Evolutionary conservation across 2,797 vertebrate genomes (phyloP), one percentile per base, ranked within the genome.

Genomic region (Pseudotriccus pelzelni): DNA sequence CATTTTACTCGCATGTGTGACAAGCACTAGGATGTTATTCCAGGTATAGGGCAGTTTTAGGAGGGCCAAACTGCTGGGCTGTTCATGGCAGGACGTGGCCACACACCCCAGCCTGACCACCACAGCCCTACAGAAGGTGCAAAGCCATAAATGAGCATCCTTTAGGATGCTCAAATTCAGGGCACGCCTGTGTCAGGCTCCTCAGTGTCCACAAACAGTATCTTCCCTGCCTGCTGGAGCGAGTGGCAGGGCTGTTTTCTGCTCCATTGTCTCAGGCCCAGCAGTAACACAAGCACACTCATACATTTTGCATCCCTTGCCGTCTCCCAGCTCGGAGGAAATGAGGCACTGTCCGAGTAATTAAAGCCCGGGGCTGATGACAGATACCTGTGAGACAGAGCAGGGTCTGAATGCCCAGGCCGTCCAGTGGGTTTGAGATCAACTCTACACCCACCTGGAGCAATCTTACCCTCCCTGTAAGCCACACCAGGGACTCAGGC

Each of bases 251-350:
- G 62, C 64, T 20, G 44, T 5, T n/a, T 77, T 50, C 58, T 44
- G 83, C 85, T 28, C 49, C 82, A 32, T 82, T 43, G 77, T 36
- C 81, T 92, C 69, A 53, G 79, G 60, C 37, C 80, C 75, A 73
- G 81, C 74, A 9, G 81, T 96, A 97, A 97, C 70, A 39, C 72
- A 84, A 97, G 96, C 77, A 36, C 16, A 23, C 81, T 96, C 95
- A 92, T 95, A 77, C 97, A 97, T 95, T 93, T 44, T 96, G 88
- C 92, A 97, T 84, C 89, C 81, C 85, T 37, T 95, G 88, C 90
- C 90, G 96, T 84, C 89, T 85, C 85, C 60, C 96, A 73, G 89
- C 80, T 59, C 87, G 89, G 63, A 69, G 88, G 83, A 92, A 96
- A 88, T 11, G 91, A 97, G 59, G 92, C 93, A 17, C 87, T 96